Percentiles rank a stretch among this genome's conserved stretches.
These are phyloP conservation scores for Drosophila chauvacae DNA, from an alignment of 1,140 invertebrate genomes.

Conservation along the genomic window DNA sequence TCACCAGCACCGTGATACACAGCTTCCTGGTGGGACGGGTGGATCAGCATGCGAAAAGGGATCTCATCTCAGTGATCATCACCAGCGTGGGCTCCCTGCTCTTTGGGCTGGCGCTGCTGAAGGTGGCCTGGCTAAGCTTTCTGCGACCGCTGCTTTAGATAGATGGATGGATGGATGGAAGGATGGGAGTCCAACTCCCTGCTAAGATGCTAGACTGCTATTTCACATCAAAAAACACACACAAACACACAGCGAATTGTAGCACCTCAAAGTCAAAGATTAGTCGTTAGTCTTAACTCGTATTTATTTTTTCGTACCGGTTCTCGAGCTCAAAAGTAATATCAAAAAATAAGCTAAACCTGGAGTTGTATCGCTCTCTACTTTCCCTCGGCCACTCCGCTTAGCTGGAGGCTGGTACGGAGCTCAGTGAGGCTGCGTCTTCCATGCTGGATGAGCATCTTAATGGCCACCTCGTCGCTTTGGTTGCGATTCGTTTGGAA, in stretches of 20 bases:
- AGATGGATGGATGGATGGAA: constrained; percentile 9
- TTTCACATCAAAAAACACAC: constrained; percentile 34
- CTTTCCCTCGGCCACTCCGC: constrained; percentile 60
- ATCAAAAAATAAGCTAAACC: constrained; percentile 50
- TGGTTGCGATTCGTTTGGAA: constrained; percentile 89
- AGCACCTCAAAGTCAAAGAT: constrained; percentile 78
- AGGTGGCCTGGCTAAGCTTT: constrained; percentile 78
- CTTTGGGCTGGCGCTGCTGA: constrained; percentile 70
- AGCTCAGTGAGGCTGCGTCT: constrained; percentile 89
- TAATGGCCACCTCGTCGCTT: constrained; percentile 89
- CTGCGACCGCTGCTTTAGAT: constrained; percentile 59
- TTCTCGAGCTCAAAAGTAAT: constrained; percentile 72
- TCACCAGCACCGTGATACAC: constrained; percentile 88
- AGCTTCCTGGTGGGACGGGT: constrained; percentile 85
- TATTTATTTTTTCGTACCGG: constrained; percentile 66
- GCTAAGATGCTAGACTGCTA: constrained; percentile 69
- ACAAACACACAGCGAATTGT: constrained; percentile 61
- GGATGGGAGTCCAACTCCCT: constrained; percentile 44
- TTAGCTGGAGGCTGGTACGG: constrained; percentile 87
- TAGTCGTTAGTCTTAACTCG: constrained; percentile 56
- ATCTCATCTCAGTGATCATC: constrained; percentile 85
- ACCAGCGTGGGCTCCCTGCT: constrained; percentile 86
- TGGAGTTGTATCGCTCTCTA: constrained; percentile 19
- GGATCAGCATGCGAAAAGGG: constrained; percentile 85
- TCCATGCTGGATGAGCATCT: constrained; percentile 89